A percentile compares a stretch with the other conserved stretches of the same genome.
phyloP scores from a whole-genome alignment of 2,888 invertebrate genomes.

The Elysia crispata region DNA sequence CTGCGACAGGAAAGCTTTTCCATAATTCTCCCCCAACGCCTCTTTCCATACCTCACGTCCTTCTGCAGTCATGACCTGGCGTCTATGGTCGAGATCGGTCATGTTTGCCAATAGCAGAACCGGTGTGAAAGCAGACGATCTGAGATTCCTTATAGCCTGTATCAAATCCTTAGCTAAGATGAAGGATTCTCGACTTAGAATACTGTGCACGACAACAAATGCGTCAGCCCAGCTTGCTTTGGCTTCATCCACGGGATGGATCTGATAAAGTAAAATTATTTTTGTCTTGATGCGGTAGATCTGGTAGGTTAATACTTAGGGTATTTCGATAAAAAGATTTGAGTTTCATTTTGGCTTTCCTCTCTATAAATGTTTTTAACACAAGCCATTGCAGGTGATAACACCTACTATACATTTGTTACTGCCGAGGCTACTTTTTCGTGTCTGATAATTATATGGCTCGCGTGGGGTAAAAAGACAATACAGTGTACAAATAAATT shows the following conservation, averaged over 20 bases:
- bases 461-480: too few species aligned
- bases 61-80: slow-evolving; percentile 82
- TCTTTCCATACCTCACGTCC: slow-evolving; percentile 57
- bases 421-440: too few species aligned
- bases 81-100: slow-evolving; percentile 82
- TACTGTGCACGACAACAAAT: slow-evolving; percentile 89
- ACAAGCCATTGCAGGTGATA: too few species aligned
- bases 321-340: too few species aligned
- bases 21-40: neutral
- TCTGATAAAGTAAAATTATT: too few species aligned
- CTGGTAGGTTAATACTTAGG: too few species aligned
- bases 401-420: too few species aligned
- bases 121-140: slow-evolving; percentile 85
- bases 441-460: too few species aligned
- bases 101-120: slow-evolving; percentile 89
- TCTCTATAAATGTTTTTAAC: too few species aligned
- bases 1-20: neutral
- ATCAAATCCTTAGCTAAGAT: slow-evolving; percentile 76
- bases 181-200: slow-evolving; percentile 87
- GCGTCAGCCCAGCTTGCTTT: slow-evolving; percentile 85
- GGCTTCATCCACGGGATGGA: slow-evolving; percentile 36
- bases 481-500: too few species aligned
- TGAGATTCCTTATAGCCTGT: slow-evolving; percentile 54
- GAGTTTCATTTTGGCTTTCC: too few species aligned
- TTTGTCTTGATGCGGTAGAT: too few species aligned